Evolutionary conservation across 2,113 vertebrate genomes (phyloP).

Genomic region (Sander lucioperca): DNA sequence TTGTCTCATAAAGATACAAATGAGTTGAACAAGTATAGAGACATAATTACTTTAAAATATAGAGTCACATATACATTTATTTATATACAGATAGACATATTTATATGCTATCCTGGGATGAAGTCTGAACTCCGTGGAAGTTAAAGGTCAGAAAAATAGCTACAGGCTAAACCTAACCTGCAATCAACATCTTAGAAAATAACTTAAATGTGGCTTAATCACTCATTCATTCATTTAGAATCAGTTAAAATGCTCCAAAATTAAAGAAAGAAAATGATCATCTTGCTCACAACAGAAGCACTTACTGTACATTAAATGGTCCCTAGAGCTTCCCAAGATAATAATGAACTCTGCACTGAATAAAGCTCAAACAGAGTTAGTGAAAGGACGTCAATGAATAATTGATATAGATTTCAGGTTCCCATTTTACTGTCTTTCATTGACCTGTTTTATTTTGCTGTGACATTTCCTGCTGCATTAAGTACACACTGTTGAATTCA

Average conservation of each 20-base stretch:
- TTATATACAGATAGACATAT: background rate
- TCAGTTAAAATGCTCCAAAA: background rate
- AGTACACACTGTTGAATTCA: slow-evolving; percentile 13
- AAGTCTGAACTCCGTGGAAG: background rate
- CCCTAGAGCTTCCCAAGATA: slow-evolving; percentile 2
- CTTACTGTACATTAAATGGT: slow-evolving; percentile 7
- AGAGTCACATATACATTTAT: background rate
- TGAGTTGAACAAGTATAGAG: background rate
- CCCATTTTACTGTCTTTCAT: background rate
- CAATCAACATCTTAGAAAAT: background rate
- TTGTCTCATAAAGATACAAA: background rate
- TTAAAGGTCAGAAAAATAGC: slow-evolving; percentile 35
- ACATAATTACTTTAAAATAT: background rate
- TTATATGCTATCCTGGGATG: too few species aligned
- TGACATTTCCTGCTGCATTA: slow-evolving; percentile 16
- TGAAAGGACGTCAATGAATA: slow-evolving; percentile 11
- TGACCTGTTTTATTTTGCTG: slow-evolving; percentile 23
- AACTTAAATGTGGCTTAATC: background rate
- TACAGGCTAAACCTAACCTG: background rate
- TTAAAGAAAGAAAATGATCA: slow-evolving; percentile 3
- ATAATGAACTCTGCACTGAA: slow-evolving; percentile 25
- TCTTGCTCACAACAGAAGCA: slow-evolving; percentile 9
- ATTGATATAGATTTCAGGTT: slow-evolving; percentile 13
- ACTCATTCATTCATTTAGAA: background rate
- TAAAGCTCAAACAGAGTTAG: slow-evolving; percentile 16